These are phyloP conservation scores for Halictus quadricinctus DNA, from an alignment of 2,888 invertebrate species.

Conservation along the genomic window DNA sequence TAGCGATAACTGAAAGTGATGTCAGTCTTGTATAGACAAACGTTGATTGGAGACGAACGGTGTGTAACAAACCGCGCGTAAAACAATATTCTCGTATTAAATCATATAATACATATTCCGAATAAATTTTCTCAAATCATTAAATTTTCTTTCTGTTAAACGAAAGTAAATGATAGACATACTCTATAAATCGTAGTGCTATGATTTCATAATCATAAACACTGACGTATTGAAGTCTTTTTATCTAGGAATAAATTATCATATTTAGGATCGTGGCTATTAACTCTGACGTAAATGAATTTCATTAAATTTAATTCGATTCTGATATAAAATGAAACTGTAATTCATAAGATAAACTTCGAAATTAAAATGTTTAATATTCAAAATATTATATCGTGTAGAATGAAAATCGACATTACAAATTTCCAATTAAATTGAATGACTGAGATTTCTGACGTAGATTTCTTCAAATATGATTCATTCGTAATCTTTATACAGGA, in stretches of 20 bases:
- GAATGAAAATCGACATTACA: neutral
- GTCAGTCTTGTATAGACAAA: conserved; percentile 49
- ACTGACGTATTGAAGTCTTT: neutral
- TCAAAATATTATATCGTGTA: neutral
- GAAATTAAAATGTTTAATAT: neutral
- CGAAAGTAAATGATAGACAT: neutral
- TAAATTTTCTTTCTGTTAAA: neutral
- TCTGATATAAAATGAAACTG: neutral
- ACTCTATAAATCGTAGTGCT: neutral
- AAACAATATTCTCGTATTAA: conserved; percentile 16
- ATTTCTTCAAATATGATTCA: neutral
- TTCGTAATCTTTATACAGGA: neutral
- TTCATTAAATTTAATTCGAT: neutral
- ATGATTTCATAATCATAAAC: conserved; percentile 1
- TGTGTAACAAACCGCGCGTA: conserved; percentile 44
- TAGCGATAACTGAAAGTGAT: conserved; percentile 49
- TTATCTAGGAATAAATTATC: conserved; percentile 2
- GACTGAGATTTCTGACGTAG: too few relatives aligned
- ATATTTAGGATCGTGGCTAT: neutral
- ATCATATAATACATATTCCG: neutral
- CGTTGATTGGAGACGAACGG: conserved; percentile 54
- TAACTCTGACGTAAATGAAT: neutral
- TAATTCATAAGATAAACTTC: neutral
- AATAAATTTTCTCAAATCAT: neutral
- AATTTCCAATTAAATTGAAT: neutral